Evolutionary conservation across 2,888 invertebrate genomes (phyloP).

Genomic region (Macroteleia sp.): DNA sequence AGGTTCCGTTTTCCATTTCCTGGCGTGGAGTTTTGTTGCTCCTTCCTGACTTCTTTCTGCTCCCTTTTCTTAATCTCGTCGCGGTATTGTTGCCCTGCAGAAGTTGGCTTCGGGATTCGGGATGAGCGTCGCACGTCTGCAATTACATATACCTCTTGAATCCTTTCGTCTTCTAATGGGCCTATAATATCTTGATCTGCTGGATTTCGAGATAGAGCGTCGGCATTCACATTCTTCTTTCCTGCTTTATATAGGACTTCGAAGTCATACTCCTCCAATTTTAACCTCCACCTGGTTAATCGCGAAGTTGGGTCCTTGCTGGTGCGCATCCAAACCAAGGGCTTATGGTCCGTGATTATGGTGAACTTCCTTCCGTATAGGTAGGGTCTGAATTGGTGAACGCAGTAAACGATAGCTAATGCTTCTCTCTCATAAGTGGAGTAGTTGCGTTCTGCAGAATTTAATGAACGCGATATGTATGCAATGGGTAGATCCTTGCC

Average conservation of each 20-base stretch:
- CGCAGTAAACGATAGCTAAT: neutral
- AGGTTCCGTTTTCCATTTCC: neutral
- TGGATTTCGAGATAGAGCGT: neutral
- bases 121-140: neutral
- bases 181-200: neutral
- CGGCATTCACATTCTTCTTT: slow-evolving; percentile 10
- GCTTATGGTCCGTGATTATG: slow-evolving; percentile 18
- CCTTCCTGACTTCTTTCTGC: neutral
- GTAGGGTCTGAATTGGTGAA: neutral
- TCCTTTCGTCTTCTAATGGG: neutral
- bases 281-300: neutral
- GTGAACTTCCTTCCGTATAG: neutral
- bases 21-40: neutral
- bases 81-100: neutral
- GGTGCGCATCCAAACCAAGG: slow-evolving; percentile 2
- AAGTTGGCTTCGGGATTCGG: neutral
- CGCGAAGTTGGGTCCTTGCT: neutral
- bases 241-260: neutral
- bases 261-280: neutral
- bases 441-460: neutral
- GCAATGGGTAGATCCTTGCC: neutral
- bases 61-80: neutral
- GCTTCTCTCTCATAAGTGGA: neutral
- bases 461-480: neutral
- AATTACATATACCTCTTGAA: neutral